Evolutionary conservation across 2,113 vertebrate genomes (phyloP).

Genomic region (Pardalotus punctatus): DNA sequence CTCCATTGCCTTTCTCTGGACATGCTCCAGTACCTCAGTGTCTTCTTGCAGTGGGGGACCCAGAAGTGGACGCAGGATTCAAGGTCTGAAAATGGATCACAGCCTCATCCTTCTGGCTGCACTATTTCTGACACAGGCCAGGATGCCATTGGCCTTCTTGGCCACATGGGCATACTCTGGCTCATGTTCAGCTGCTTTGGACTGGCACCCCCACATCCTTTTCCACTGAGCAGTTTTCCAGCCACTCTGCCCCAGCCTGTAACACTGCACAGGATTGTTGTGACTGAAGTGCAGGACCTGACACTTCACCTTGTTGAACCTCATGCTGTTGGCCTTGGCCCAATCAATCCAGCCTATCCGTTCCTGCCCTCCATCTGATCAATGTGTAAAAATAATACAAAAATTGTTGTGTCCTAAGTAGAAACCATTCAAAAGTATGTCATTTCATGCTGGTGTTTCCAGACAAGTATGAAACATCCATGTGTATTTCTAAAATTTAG

Average conservation of each 20-base stretch:
- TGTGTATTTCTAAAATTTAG: not conserved
- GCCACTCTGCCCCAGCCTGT: not conserved
- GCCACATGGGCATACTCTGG: rapidly evolving
- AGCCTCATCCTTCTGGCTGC: not conserved
- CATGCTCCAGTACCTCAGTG: not conserved
- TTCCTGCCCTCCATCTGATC: not conserved
- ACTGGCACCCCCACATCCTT: not conserved
- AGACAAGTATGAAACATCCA: not conserved
- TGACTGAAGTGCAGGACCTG: not conserved
- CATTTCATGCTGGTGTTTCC: not conserved
- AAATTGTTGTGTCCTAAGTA: not conserved
- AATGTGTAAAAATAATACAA: not conserved
- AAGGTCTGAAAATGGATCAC: not conserved
- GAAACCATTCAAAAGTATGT: not conserved
- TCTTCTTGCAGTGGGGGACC: not conserved
- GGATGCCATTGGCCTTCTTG: not conserved
- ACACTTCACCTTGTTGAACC: not conserved
- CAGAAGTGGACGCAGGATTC: not conserved
- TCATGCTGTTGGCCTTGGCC: not conserved
- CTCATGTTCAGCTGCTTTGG: not conserved
- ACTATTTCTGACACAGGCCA: not conserved
- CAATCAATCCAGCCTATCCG: not conserved
- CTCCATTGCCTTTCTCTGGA: not conserved
- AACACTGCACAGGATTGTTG: not conserved
- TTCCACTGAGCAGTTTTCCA: not conserved